Evolutionary conservation across 2,797 vertebrate genomes (phyloP).

Genomic region (Sylvia borin): DNA sequence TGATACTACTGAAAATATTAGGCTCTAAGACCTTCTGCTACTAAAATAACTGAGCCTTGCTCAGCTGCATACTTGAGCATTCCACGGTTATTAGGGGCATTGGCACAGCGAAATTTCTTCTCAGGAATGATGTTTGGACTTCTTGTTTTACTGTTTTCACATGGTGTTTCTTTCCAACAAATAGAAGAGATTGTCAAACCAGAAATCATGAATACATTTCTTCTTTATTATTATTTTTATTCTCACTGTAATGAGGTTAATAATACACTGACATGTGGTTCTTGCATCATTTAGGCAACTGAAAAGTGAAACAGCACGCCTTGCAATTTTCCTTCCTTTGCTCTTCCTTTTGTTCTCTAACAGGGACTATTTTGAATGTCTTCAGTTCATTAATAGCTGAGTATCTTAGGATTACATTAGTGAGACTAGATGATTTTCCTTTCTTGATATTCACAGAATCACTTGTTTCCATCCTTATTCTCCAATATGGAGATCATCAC

Average conservation of each 20-base stretch:
- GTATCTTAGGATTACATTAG: conserved; percentile 28
- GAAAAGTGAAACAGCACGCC: not conserved
- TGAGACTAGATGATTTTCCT: not conserved
- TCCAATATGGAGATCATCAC: not conserved
- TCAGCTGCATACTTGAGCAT: not conserved
- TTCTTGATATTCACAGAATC: not conserved
- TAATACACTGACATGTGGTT: not conserved
- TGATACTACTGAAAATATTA: not conserved
- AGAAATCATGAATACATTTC: not conserved
- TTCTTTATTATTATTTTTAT: not conserved
- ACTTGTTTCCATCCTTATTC: not conserved
- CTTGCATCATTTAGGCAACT: not conserved
- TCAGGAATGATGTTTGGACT: not conserved
- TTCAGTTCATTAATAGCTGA: conserved; percentile 32
- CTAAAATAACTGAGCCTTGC: not conserved
- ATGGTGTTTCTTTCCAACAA: not conserved
- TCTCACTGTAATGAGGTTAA: not conserved
- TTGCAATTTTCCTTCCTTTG: not conserved
- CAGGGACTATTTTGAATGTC: conserved; percentile 13
- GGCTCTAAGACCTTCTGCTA: not conserved
- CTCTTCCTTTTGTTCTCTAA: conserved; percentile 7
- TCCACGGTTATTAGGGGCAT: not conserved
- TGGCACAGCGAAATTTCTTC: not conserved
- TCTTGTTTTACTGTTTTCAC: not conserved
- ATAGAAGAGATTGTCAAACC: not conserved